Evolutionary conservation across 2,797 vertebrate species (phyloP), one percentile per base, ranked within the genome.

Genomic region (Semotilus atromaculatus): DNA sequence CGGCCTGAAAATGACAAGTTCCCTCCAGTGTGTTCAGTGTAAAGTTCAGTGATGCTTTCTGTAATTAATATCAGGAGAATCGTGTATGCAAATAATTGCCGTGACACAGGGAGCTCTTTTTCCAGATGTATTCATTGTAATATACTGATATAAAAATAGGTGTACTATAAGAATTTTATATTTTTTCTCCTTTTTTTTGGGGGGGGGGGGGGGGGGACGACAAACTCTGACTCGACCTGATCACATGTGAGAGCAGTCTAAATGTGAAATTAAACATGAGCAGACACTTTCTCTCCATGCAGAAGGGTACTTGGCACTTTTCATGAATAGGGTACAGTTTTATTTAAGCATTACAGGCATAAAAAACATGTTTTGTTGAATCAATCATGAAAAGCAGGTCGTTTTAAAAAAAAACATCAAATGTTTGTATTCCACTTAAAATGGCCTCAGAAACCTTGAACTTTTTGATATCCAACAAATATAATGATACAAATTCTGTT

Each of bases 171-270:
- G 75, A 67, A 40, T 80, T 53, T 64, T 79, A 55, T 83, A 67
- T 75, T 83, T 67, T 84, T 48, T 48, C 43, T 58, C 8, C 81
- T 83, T 74, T 75, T n/a, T n/a, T n/a, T n/a, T n/a, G n/a, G n/a
- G n/a, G n/a, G n/a, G n/a, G n/a, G n/a, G n/a, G n/a, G n/a, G n/a
- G n/a, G n/a, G n/a, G n/a, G n/a, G n/a, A n/a, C n/a, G n/a, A n/a
- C 31, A 40, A 51, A 55, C 38, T 75, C 38, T 43, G 60, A 76
- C 84, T 87, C 45, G 85, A 86, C 83, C 64, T 86, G 82, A 87
- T 87, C 86, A 86, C 77, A 85, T 75, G 83, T 60, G 81, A 71
- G 84, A 87, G 85, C 76, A 67, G 73, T 77, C 76, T 45, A 87
- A 84, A 89, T 74, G 58, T 80, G 62, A 86, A 85, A 72, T 84